Conservation (phyloP, 2,113 vertebrate species). For the Pedionomus torquatus region DNA sequence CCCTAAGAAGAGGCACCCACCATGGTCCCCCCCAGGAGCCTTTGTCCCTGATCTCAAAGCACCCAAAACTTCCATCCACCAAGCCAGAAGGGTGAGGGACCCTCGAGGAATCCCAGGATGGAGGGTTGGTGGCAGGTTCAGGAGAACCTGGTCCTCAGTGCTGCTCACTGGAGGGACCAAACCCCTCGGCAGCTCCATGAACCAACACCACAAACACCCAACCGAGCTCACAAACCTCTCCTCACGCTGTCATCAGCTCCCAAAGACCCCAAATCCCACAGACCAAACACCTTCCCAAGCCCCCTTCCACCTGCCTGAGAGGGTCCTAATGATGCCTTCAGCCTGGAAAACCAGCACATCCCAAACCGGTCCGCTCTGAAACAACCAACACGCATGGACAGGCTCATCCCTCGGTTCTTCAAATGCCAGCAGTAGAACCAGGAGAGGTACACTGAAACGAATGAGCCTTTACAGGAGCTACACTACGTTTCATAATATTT, state of each 20-base stretch:
- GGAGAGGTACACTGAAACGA: slow-evolving; percentile 10
- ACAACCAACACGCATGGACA: rapidly evolving
- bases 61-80: not conserved
- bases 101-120: not conserved
- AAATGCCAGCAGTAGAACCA: slow-evolving; percentile 21
- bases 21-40: not conserved
- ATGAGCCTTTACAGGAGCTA: slow-evolving; percentile 51
- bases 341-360: not conserved
- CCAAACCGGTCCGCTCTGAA: rapidly evolving
- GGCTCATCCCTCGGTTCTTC: not conserved
- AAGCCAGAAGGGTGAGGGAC: rapidly evolving
- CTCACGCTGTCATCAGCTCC: not conserved
- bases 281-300: not conserved
- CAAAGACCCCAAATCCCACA: not conserved
- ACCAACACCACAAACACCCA: rapidly evolving
- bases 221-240: not conserved
- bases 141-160: not conserved
- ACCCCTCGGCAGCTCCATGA: not conserved
- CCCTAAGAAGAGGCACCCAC: not conserved
- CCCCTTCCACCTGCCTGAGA: not conserved
- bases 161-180: not conserved
- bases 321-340: not conserved
- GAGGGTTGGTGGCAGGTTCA: not conserved
- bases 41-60: not conserved
- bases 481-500: slow-evolving; percentile 54